Evolutionary conservation across 2,888 invertebrate species (phyloP), one percentile per base, ranked within the genome.

Genomic region (Dryobotodes eremita): DNA sequence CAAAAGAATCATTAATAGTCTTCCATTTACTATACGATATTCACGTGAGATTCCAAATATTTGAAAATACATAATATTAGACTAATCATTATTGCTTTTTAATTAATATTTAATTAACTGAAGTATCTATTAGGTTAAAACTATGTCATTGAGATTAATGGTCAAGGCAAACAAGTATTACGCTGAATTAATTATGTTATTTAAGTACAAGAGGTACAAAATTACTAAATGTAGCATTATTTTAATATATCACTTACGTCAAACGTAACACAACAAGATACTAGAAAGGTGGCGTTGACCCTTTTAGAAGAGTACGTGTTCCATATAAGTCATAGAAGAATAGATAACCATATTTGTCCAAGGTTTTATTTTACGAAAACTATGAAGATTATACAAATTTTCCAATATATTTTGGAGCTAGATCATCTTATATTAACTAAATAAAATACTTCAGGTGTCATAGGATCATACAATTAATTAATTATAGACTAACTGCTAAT

Each of bases 131-230:
- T 71, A 59, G 61, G 71, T 71, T 55, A 26, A 71, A 80, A 84
- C 64, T 79, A 72, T 78, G 78, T 84, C 76, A 87, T 84, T 81
- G 72, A 87, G 64, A 87, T 81, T 75, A 77, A 71, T 62, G 77
- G 78, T 87, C 85, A 84, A 86, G 79, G 82, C 59, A 15, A 86
- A 81, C 70, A 26, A 61, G 75, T 81, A 84, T 57, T 46, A 68
- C 55, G 59, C 69, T 42, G 66, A 77, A 71, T 80, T 46, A 59
- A 76, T 68, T 64, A 57, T 20, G 62, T 68, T 55, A 74, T 69
- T 64, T 31, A 23, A 20, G 26, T 62, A 50, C 10, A 26, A 64
- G 23, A 70, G 15, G 10, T 64, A 65, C 5, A 65, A 20, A 57
- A 36, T 57, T 10, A 68, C 17, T 59, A 15, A 53, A 59, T 20